These are phyloP conservation scores for Bombycilla garrulus DNA, from an alignment of 2,113 vertebrate species.

Conservation along the genomic window DNA sequence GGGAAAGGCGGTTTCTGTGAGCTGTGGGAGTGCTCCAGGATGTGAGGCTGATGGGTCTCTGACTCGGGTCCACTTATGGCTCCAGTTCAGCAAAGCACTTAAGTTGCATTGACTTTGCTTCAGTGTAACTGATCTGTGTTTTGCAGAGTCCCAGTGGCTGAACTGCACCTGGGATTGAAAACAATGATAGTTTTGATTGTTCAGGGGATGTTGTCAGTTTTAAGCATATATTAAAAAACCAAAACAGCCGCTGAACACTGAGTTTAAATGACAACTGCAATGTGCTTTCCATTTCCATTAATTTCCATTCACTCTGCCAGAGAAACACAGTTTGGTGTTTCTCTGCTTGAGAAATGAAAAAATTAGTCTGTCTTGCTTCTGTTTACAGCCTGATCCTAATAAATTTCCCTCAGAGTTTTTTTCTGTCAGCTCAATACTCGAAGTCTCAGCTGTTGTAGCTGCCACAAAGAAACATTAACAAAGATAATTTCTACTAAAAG, in stretches of 20 bases:
- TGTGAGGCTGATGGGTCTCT: background rate
- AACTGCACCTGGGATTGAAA: background rate
- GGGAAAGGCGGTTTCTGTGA: background rate
- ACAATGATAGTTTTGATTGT: background rate
- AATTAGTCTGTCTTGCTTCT: background rate
- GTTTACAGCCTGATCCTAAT: background rate
- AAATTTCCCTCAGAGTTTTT: background rate
- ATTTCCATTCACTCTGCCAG: constrained; percentile 26
- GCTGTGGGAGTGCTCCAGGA: background rate
- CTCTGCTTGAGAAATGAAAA: constrained; percentile 1
- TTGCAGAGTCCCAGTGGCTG: background rate
- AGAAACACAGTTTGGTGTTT: background rate
- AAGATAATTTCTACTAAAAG: background rate
- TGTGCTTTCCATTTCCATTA: constrained; percentile 34
- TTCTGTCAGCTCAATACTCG: background rate
- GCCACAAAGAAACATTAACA: background rate
- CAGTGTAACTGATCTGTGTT: background rate
- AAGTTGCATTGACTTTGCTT: background rate
- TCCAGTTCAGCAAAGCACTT: background rate
- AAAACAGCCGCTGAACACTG: background rate
- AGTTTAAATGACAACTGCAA: background rate
- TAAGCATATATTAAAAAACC: background rate
- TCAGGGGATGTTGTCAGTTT: background rate
- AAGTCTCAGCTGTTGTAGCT: background rate
- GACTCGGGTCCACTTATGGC: background rate